phyloP scores from a whole-genome alignment of 2,888 invertebrate genomes.

The Netelia melanura region DNA sequence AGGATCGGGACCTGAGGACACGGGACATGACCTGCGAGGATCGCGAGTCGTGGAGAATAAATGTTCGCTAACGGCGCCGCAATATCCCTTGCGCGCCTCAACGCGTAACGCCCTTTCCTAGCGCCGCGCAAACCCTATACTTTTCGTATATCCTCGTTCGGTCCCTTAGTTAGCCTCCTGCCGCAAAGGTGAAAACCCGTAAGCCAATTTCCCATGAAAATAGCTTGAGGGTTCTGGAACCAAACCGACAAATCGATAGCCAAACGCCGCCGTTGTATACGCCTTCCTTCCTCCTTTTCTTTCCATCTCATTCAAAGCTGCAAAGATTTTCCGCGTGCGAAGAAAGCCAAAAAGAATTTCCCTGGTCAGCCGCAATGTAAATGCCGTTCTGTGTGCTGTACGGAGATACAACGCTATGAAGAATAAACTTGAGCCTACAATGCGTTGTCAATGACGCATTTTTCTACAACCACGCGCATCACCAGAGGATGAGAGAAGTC shows the following conservation, averaged over 20 bases:
- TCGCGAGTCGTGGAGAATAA: conserved; percentile 47
- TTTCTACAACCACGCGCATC: conserved; percentile 57
- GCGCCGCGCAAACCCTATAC: conserved; percentile 61
- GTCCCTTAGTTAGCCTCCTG: conserved; percentile 34
- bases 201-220: conserved; percentile 65
- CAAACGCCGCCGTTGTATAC: conserved; percentile 1
- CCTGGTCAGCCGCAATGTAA: conserved; percentile 33
- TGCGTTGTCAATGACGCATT: conserved; percentile 21
- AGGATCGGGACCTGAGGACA: conserved; percentile 15
- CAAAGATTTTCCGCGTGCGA: background rate
- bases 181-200: conserved; percentile 40
- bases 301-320: conserved; percentile 29
- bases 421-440: conserved; percentile 7
- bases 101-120: conserved; percentile 70
- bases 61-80: conserved; percentile 59
- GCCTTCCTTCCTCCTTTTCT: conserved; percentile 10
- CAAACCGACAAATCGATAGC: conserved; percentile 36
- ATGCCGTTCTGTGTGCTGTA: background rate
- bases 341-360: conserved; percentile 43
- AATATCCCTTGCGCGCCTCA: conserved; percentile 58
- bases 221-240: conserved; percentile 12
- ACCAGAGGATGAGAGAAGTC: conserved; percentile 10
- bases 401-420: background rate
- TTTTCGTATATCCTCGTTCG: conserved; percentile 44
- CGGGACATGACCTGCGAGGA: conserved; percentile 45